A percentile compares a stretch with the other conserved stretches of the same genome.
These are phyloP conservation scores for Hyperoplus lanceolatus DNA, from an alignment of 2,797 vertebrate species.

Conservation along the genomic window DNA sequence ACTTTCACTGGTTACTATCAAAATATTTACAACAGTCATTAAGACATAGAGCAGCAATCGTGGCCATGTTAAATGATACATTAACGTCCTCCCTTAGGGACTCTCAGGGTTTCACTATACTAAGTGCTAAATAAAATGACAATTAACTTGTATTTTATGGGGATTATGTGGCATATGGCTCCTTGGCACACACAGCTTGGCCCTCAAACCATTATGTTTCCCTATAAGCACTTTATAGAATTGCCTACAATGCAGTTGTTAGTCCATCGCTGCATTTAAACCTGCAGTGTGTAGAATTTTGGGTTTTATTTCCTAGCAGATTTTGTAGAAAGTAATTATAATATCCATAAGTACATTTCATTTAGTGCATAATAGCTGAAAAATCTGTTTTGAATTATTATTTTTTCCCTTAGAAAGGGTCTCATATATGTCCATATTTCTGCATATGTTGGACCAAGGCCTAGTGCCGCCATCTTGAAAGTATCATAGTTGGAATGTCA, in stretches of 20 bases:
- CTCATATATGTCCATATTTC: no score
- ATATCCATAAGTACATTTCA: no score
- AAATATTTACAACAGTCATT: conserved; percentile 46
- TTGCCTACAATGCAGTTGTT: not conserved
- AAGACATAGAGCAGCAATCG: conserved; percentile 16
- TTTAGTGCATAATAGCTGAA: no score
- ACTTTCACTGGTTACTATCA: conserved; percentile 38
- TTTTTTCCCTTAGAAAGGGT: no score
- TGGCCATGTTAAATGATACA: conserved; percentile 29
- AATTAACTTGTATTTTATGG: conserved; percentile 50
- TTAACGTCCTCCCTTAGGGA: conserved; percentile 23
- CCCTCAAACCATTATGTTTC: conserved; percentile 15
- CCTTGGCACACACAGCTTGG: conserved; percentile 29
- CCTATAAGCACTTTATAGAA: conserved; percentile 9
- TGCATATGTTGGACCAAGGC: no score
- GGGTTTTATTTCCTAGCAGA: no score
- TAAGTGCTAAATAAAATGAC: conserved; percentile 56
- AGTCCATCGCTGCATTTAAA: not conserved
- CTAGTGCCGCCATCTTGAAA: no score
- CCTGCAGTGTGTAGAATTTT: no score
- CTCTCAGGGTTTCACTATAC: conserved; percentile 19
- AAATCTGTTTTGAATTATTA: no score
- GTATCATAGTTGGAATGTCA: no score
- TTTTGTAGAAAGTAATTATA: no score
- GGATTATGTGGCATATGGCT: conserved; percentile 35